phyloP scores from a whole-genome alignment of 2,113 vertebrate species.

The Anhinga rufa region DNA sequence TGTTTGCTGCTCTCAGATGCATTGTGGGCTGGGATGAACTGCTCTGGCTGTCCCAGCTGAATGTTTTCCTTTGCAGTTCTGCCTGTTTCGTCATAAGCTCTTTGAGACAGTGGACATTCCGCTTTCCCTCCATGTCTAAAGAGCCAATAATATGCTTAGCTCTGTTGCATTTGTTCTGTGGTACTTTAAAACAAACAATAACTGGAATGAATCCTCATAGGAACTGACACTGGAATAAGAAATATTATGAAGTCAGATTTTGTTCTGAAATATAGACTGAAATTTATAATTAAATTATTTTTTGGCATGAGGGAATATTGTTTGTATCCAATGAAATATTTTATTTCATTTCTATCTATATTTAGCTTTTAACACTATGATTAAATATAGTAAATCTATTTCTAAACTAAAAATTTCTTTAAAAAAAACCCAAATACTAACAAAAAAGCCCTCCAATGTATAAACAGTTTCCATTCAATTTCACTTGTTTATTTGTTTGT shows the following conservation, averaged over 20 bases:
- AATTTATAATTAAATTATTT: background rate
- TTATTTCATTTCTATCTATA: background rate
- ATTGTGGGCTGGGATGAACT: background rate
- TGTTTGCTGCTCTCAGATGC: background rate
- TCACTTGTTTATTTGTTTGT: background rate
- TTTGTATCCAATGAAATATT: background rate
- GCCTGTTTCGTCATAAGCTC: background rate
- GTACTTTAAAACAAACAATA: background rate
- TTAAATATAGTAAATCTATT: background rate
- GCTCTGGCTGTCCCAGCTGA: background rate
- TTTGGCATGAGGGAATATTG: accelerated
- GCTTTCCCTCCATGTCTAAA: background rate
- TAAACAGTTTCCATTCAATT: background rate
- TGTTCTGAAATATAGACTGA: background rate
- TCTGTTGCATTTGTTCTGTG: background rate
- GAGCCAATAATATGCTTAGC: background rate
- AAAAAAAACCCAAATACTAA: background rate
- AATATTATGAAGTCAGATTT: background rate
- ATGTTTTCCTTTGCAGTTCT: background rate
- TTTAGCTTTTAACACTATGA: background rate
- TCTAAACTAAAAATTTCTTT: background rate
- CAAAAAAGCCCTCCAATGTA: background rate
- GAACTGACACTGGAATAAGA: background rate
- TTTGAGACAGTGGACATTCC: background rate
- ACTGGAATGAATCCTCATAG: background rate